Base-by-base conservation (phyloP, 92 coral and sea anemone genomes). In the Pocillopora grandis region DNA sequence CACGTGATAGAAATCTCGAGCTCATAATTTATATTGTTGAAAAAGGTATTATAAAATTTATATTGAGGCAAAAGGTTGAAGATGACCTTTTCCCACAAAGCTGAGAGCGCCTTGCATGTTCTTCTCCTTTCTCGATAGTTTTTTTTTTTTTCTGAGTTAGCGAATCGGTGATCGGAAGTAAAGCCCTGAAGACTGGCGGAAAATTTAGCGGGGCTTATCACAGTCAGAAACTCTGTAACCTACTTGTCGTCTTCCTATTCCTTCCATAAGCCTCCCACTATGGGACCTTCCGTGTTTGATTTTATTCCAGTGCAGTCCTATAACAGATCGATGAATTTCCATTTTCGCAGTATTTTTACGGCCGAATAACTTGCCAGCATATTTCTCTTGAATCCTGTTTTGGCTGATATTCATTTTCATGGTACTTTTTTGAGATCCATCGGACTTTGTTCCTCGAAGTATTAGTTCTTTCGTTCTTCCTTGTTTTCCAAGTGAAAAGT, bases 191-290 rank as follows among this genome's bases (percentile, higher is more conserved):
- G 52, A 42, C 52, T 42, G 52, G 52, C 52, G 52, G 52, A 42
- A 42, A 42, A 42, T 42, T 3, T 42, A 42, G 52, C 8, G 52
- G 5, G 52, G 8, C 52, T 42, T 42, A 7, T 42, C 52, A 42
- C 52, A 42, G 52, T 42, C 2, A 36, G 55, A 52, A 66, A 66
- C 9, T 68, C n/a, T 14, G 48, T 35, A 14, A 81, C 85, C 72
- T 59, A 81, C 85, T 58, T 81, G 85, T 81, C 85, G 59, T 60
- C 61, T 81, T 12, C 36, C 23, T 10, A 37, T 17, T 60, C 58
- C 60, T 59, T 81, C 59, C 33, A 33, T 59, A 6, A 81, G 23
- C 21, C 58, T 81, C 49, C 63, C 49, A 23, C 35, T 59, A 20
- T 70, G 85, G 37, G 61, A 37, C 72, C 35, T 69, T 62, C 69